phyloP scores from a whole-genome alignment of 2,888 invertebrate species.

The Amblyjoppa proteus region DNA sequence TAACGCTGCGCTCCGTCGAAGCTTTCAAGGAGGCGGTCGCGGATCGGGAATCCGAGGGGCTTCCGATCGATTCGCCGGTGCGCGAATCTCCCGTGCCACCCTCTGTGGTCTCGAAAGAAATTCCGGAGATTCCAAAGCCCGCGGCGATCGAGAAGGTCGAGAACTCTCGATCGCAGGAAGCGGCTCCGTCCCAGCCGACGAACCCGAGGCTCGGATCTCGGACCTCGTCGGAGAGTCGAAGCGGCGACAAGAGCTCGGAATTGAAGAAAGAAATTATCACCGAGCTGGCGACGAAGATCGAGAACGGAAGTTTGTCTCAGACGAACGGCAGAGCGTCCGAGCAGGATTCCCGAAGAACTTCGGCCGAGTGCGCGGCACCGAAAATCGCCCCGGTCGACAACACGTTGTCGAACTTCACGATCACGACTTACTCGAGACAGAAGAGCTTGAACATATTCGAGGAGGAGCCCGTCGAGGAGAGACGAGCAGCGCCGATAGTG shows the following conservation, averaged over 20 bases:
- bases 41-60: slow-evolving; percentile 31
- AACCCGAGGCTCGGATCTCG: slow-evolving; percentile 39
- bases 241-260: slow-evolving; percentile 56
- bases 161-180: background rate
- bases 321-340: slow-evolving; percentile 64
- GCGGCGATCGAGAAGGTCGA: background rate
- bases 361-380: slow-evolving; percentile 69
- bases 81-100: slow-evolving; percentile 31
- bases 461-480: slow-evolving; percentile 70
- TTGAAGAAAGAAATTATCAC: slow-evolving; percentile 77
- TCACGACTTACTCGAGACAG: slow-evolving; percentile 81
- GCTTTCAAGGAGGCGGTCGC: slow-evolving; percentile 67
- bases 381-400: slow-evolving; percentile 81
- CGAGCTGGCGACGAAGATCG: slow-evolving; percentile 79
- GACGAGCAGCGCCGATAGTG: slow-evolving; percentile 21
- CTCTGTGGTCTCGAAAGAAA: slow-evolving; percentile 3
- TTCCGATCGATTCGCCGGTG: slow-evolving; percentile 9
- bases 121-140: background rate
- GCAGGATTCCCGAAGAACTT: slow-evolving; percentile 53
- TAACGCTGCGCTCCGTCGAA: slow-evolving; percentile 71
- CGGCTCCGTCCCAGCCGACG: background rate
- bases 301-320: slow-evolving; percentile 71
- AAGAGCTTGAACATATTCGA: slow-evolving; percentile 81
- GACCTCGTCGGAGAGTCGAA: slow-evolving; percentile 48
- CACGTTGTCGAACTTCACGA: slow-evolving; percentile 81